phyloP scores from a whole-genome alignment of 2,888 invertebrate species.

The Leptogaster cylindrica region DNA sequence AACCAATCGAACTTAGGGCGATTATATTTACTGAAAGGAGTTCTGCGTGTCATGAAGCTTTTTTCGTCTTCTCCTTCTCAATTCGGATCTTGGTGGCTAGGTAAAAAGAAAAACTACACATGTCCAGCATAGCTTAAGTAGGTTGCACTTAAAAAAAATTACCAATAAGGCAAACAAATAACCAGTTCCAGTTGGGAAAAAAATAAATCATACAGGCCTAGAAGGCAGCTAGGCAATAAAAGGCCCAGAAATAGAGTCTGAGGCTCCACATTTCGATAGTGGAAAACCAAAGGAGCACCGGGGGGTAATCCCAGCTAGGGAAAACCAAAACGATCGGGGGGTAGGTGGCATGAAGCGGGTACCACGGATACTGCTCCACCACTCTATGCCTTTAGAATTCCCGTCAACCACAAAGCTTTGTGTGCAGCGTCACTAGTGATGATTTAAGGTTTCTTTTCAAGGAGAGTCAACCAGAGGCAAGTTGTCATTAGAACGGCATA shows the following conservation, averaged over 20 bases:
- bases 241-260: conserved; percentile 37
- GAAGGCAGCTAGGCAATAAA: conserved; percentile 43
- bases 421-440: conserved; percentile 31
- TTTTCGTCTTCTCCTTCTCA: not conserved
- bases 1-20: conserved; percentile 14
- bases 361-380: conserved; percentile 7
- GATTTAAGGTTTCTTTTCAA: conserved; percentile 45
- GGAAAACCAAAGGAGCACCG: conserved; percentile 35
- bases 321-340: no score
- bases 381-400: conserved; percentile 20
- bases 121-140: conserved; percentile 20
- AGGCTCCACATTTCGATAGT: conserved; percentile 7
- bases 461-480: conserved; percentile 38
- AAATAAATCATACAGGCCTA: conserved; percentile 42
- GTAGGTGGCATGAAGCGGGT: not conserved
- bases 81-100: no score
- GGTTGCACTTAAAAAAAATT: conserved; percentile 39
- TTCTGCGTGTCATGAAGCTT: conserved; percentile 15
- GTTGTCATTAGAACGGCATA: not conserved
- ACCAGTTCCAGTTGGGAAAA: conserved; percentile 42
- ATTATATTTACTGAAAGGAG: conserved; percentile 29
- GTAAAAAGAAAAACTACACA: conserved; percentile 30
- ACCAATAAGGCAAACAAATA: conserved; percentile 28
- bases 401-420: conserved; percentile 27
- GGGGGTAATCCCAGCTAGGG: conserved; percentile 6